phyloP scores from a whole-genome alignment of 1,140 invertebrate species.

The Drosophila azteca region DNA sequence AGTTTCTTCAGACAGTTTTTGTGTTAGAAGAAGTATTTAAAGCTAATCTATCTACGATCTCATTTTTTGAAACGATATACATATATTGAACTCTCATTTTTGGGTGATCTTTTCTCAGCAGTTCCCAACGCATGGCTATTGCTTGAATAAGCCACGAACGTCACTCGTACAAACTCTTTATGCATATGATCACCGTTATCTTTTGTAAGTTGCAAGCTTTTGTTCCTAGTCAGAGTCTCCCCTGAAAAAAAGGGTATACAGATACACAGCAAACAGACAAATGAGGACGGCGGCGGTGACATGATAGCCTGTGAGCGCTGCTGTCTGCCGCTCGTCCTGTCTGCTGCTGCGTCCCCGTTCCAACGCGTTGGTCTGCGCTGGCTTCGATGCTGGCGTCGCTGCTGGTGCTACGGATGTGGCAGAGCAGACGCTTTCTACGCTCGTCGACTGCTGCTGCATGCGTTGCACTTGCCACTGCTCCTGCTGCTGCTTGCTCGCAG shows the following conservation, averaged over 20 bases:
- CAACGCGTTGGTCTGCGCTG: slow-evolving; percentile 42
- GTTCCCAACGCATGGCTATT: no score
- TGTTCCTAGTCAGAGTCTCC: no score
- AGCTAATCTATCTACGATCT: no score
- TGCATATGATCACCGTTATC: no score
- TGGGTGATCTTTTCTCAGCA: no score
- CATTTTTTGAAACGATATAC: no score
- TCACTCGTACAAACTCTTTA: no score
- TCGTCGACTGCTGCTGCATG: slow-evolving; percentile 62
- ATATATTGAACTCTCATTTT: no score
- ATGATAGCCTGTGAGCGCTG: slow-evolving; percentile 64
- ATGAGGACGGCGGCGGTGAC: slow-evolving; percentile 76
- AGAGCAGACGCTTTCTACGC: slow-evolving; percentile 36
- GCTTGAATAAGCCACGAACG: no score
- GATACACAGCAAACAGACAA: slow-evolving; percentile 67
- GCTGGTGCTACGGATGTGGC: slow-evolving; percentile 29
- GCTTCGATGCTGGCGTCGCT: slow-evolving; percentile 13
- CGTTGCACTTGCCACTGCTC: slow-evolving; percentile 61
- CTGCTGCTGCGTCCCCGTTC: background rate
- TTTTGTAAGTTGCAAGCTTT: no score
- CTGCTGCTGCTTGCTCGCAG: slow-evolving; percentile 1
- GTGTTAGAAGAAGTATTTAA: no score
- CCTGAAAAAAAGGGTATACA: slow-evolving; percentile 9
- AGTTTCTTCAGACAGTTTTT: no score
- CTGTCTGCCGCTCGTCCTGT: slow-evolving; percentile 44